These are phyloP conservation scores for Corythornis vintsioides DNA, from an alignment of 2,113 vertebrate species.

Conservation along the genomic window DNA sequence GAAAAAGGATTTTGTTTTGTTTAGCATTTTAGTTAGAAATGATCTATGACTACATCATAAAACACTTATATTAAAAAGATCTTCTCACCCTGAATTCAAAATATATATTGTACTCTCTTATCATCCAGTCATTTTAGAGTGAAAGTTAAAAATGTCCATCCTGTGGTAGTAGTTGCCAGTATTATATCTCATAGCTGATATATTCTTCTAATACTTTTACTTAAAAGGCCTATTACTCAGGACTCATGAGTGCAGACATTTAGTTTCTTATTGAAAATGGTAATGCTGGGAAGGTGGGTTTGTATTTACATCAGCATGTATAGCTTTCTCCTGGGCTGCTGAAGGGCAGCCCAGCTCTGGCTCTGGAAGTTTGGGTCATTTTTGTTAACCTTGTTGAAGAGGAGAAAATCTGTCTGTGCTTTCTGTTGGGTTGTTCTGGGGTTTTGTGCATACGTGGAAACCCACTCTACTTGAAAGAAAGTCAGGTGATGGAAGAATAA, in stretches of 20 bases:
- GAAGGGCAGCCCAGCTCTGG: not conserved
- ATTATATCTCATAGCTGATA: conserved; percentile 78
- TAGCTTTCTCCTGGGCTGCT: not conserved
- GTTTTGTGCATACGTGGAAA: not conserved
- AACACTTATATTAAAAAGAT: conserved; percentile 83
- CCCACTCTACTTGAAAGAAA: not conserved
- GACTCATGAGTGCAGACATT: conserved; percentile 46
- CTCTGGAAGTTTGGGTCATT: not conserved
- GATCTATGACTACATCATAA: conserved; percentile 78
- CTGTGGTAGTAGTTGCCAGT: conserved; percentile 65
- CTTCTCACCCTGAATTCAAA: conserved; percentile 75
- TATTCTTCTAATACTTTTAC: conserved; percentile 79
- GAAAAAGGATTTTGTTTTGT: conserved; percentile 64
- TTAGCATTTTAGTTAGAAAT: conserved; percentile 80
- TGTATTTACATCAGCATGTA: not conserved
- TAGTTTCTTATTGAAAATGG: conserved; percentile 72
- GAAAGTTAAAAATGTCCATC: conserved; percentile 80
- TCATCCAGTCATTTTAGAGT: conserved; percentile 78
- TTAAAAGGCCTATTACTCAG: conserved; percentile 77
- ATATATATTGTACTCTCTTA: conserved; percentile 79
- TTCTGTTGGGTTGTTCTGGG: not conserved
- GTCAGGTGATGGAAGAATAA: not conserved
- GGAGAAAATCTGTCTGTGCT: not conserved
- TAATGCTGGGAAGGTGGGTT: not conserved
- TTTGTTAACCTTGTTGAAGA: not conserved